Evolutionary conservation across 2,888 invertebrate genomes (phyloP).

Genomic region (Aproaerema taeniolella): DNA sequence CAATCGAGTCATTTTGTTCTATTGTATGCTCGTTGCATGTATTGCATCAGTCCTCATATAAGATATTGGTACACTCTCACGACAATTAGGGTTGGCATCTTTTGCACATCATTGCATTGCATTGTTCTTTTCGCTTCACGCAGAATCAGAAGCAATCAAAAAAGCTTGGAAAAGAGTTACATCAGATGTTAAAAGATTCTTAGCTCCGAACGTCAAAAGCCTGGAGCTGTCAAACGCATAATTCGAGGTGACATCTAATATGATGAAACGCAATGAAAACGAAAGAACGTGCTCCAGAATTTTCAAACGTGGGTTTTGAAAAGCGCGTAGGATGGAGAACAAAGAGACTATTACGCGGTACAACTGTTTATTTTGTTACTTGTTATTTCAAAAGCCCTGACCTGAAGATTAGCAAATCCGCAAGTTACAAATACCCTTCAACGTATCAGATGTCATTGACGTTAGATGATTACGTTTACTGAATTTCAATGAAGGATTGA

Average conservation of each 20-base stretch:
- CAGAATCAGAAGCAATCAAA: too few species aligned
- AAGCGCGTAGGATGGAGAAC: constrained; percentile 17
- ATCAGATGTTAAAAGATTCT: too few species aligned
- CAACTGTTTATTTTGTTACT: not conserved
- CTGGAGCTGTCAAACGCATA: not conserved
- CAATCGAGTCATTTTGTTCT: constrained; percentile 48
- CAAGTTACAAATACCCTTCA: constrained; percentile 1
- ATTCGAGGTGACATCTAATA: not conserved
- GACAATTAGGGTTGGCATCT: constrained; percentile 43
- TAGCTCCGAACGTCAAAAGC: not conserved
- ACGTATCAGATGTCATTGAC: constrained; percentile 12
- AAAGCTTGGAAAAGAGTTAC: too few species aligned
- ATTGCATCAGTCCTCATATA: constrained; percentile 54
- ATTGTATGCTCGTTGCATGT: constrained; percentile 39
- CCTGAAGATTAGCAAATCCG: constrained; percentile 9
- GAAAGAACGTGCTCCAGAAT: constrained; percentile 2
- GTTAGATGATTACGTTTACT: not conserved
- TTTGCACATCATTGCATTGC: too few species aligned
- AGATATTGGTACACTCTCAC: constrained; percentile 41
- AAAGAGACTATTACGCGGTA: constrained; percentile 12
- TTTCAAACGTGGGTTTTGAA: constrained; percentile 13
- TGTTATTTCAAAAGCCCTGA: constrained; percentile 11
- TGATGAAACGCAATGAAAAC: too few species aligned
- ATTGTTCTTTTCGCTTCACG: too few species aligned
- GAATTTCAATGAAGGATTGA: constrained; percentile 4